A percentile compares a stretch with the other conserved stretches of the same genome.
These are phyloP conservation scores for Sycobia sp. DNA, from an alignment of 1,140 invertebrate species.

Conservation along the genomic window DNA sequence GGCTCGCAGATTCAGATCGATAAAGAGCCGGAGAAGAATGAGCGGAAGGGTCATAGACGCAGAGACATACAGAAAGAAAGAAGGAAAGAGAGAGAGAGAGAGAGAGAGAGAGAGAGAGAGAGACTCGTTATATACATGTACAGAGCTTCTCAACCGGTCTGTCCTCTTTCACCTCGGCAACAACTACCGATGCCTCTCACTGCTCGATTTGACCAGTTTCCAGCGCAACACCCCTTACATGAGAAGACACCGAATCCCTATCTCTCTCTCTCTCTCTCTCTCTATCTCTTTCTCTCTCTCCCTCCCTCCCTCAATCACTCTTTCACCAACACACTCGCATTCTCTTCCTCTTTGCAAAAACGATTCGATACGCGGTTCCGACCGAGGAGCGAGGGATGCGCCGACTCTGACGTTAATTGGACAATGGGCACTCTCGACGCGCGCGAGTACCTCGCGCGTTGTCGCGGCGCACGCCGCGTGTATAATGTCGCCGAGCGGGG, in stretches of 20 bases:
- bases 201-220: slow-evolving; percentile 18
- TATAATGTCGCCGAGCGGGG: too few species aligned
- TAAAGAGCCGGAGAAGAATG: slow-evolving; percentile 8
- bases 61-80: not conserved
- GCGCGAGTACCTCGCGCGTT: too few species aligned
- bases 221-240: not conserved
- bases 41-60: too few species aligned
- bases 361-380: not conserved
- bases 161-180: not conserved
- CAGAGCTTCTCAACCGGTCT: slow-evolving; percentile 9
- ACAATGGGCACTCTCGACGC: not conserved
- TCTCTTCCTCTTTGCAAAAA: not conserved
- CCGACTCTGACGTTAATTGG: slow-evolving; percentile 29
- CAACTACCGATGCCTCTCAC: not conserved
- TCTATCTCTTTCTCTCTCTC: too few species aligned
- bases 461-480: too few species aligned
- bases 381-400: too few species aligned
- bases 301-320: too few species aligned
- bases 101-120: not conserved
- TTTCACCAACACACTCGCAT: too few species aligned
- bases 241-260: too few species aligned
- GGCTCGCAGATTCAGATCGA: slow-evolving; percentile 21
- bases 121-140: slow-evolving; percentile 22
- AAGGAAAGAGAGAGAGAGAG: not conserved
- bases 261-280: too few species aligned